phyloP scores from a whole-genome alignment of 2,113 vertebrate species.

The Phyllostomus discolor region DNA sequence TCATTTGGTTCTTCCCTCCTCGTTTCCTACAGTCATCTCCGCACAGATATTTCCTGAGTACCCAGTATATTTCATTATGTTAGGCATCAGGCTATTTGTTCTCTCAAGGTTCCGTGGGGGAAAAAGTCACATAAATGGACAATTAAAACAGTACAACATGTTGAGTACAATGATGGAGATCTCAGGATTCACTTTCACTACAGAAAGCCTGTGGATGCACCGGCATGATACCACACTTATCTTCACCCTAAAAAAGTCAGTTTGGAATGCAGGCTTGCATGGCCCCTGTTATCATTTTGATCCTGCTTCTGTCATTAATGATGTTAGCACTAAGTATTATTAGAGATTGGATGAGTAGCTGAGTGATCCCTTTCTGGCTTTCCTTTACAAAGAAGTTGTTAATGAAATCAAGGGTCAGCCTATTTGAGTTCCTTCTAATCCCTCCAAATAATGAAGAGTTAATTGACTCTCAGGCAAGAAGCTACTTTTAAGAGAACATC shows the following conservation, averaged over 20 bases:
- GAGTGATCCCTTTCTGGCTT: background rate
- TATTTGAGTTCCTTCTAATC: background rate
- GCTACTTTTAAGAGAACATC: background rate
- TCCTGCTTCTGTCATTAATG: background rate
- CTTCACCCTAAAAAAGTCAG: background rate
- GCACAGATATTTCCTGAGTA: background rate
- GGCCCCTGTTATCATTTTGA: background rate
- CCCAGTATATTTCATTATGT: background rate
- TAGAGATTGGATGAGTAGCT: background rate
- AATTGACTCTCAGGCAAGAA: conserved; percentile 32
- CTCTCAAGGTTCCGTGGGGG: background rate
- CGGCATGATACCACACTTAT: background rate
- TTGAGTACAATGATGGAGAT: background rate
- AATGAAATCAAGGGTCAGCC: background rate
- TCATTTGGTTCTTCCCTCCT: background rate
- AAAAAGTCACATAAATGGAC: background rate
- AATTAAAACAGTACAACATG: background rate
- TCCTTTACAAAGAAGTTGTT: background rate
- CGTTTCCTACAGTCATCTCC: background rate
- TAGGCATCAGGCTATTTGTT: background rate
- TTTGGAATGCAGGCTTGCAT: background rate
- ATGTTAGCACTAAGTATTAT: background rate
- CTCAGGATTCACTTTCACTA: background rate
- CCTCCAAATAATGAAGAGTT: conserved; percentile 12
- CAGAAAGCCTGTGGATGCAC: background rate